phyloP scores from a whole-genome alignment of 2,797 vertebrate genomes.

The Agapornis canus region DNA sequence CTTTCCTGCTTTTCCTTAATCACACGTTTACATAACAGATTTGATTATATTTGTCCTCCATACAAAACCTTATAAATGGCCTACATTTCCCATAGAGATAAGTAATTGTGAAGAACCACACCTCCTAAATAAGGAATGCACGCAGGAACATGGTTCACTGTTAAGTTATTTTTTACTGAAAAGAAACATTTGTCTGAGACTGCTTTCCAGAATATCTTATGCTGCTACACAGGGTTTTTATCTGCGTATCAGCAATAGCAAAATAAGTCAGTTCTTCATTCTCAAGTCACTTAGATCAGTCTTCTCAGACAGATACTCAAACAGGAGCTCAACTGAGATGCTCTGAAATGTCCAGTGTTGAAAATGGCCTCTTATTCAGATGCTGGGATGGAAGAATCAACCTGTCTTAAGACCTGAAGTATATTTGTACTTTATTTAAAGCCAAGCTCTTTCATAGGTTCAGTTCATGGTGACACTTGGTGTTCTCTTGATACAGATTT shows the following conservation, averaged over 20 bases:
- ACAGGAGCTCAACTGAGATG: background rate
- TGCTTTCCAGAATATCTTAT: background rate
- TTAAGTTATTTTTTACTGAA: background rate
- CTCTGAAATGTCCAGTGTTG: background rate
- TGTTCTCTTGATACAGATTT: background rate
- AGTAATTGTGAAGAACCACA: background rate
- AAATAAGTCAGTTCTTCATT: background rate
- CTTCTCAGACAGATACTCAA: background rate
- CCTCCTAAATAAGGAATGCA: accelerated
- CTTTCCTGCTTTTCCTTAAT: background rate
- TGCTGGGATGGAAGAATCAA: background rate
- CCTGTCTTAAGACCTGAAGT: background rate
- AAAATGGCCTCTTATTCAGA: background rate
- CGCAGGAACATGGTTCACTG: background rate
- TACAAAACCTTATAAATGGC: background rate
- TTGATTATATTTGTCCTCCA: background rate
- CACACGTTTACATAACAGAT: background rate
- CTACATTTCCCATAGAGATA: background rate
- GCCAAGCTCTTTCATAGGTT: background rate
- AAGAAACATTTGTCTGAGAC: background rate
- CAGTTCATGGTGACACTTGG: background rate
- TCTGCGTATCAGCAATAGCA: background rate
- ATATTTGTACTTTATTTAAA: background rate
- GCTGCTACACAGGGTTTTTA: background rate
- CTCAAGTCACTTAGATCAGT: background rate